Base-by-base conservation (phyloP, 2,113 vertebrate genomes). In the Pseudopipra pipra region DNA sequence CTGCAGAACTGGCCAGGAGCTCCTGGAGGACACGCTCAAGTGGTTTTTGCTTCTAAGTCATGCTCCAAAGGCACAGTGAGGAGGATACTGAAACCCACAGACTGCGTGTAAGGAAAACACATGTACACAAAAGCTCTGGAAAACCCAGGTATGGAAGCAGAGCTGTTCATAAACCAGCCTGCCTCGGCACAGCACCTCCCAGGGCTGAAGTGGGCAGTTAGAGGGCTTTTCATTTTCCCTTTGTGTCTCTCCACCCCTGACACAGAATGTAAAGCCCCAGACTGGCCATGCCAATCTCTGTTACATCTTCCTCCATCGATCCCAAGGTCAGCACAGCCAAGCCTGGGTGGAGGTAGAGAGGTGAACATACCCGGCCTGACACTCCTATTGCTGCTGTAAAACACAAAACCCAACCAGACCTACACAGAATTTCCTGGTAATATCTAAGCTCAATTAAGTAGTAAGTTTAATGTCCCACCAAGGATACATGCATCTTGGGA, bases 271-370 rank as follows among this genome's bases (percentile, higher is more conserved):
- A 71, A 81, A 96, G 33, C 8, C 56, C 33, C 52, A 56, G 52
- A 21, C 11, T 22, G 55, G 37, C 49, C 1, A 1, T 4, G 5
- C 20, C 49, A 23, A 24, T 33, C 84, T n/a, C 2, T 2, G 2
- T 16, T 23, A n/a, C 2, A 0, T 30, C 44, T 72, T 46, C 47
- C 37, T 59, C 15, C 4, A 4, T 21, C 0, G 0, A 39, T 81
- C 43, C 67, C 66, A 75, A 79, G 73, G 44, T 86, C 56, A 92
- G 68, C 23, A 28, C 35, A 44, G 56, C 59, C 68, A 41, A 55
- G 55, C 16, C 63, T 1, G 3, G 72, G 30, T n/a, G 31, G 31
- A 65, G 80, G 82, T 7, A 65, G n/a, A 55, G 30, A 16, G 37
- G 28, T 44, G 46, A 88, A 83, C 3, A 0, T 7, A 58, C 30